phyloP scores from a whole-genome alignment of 2,113 vertebrate species.

The Ageneiosus marmoratus region DNA sequence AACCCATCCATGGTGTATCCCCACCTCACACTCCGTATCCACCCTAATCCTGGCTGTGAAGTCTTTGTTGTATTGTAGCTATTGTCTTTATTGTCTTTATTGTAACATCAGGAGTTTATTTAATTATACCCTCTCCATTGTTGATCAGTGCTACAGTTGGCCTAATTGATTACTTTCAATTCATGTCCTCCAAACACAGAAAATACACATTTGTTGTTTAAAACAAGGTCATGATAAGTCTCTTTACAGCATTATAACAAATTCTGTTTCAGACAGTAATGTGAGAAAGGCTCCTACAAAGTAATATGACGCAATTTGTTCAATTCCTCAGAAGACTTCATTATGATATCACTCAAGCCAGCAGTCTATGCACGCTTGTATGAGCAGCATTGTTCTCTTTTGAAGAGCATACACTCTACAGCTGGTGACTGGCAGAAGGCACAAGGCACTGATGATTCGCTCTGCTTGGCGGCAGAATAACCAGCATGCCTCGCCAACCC shows the following conservation, averaged over 20 bases:
- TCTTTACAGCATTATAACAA: background rate
- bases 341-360: constrained; percentile 60
- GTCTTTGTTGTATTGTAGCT: background rate
- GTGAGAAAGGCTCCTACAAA: background rate
- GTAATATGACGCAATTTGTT: constrained; percentile 31
- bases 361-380: constrained; percentile 50
- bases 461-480: constrained; percentile 69
- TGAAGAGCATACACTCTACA: constrained; percentile 51
- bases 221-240: background rate
- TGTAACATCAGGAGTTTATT: background rate
- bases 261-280: background rate
- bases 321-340: constrained; percentile 38
- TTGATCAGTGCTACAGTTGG: background rate
- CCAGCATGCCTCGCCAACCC: constrained; percentile 81
- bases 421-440: constrained; percentile 60
- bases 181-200: background rate
- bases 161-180: background rate
- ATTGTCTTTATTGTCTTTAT: background rate
- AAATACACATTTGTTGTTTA: background rate
- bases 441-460: constrained; percentile 59
- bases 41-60: background rate
- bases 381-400: constrained; percentile 65
- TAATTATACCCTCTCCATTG: background rate
- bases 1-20: background rate
- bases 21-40: background rate